Evolutionary conservation across 2,797 vertebrate genomes (phyloP).

Genomic region (Mastacembelus armatus): DNA sequence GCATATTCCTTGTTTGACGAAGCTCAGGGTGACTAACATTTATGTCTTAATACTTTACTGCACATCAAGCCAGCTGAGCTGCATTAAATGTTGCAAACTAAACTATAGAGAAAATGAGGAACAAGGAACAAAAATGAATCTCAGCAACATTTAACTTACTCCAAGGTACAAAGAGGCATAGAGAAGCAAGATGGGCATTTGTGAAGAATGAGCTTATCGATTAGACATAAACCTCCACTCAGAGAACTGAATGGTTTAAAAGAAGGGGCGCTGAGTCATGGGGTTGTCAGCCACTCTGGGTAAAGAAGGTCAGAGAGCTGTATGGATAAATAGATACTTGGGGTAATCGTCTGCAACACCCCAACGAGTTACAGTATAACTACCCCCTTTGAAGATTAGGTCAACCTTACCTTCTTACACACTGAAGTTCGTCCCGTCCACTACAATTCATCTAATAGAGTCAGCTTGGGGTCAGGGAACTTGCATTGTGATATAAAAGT

Average conservation of each 20-base stretch:
- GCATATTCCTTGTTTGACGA: background rate
- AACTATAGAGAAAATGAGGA: background rate
- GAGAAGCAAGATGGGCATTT: constrained; percentile 49
- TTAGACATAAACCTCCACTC: constrained; percentile 50
- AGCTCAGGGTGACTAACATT: background rate
- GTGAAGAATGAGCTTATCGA: constrained; percentile 57
- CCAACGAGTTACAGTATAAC: background rate
- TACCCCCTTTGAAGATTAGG: background rate
- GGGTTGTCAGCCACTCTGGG: constrained; percentile 23
- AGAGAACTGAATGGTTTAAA: constrained; percentile 45
- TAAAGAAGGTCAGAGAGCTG: constrained; percentile 31
- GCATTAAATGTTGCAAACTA: background rate
- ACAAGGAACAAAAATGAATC: constrained; percentile 23
- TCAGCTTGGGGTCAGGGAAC: constrained; percentile 7
- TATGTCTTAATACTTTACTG: background rate
- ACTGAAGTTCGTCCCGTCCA: background rate
- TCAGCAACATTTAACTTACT: constrained; percentile 14
- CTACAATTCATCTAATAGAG: background rate
- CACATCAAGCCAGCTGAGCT: background rate
- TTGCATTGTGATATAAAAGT: background rate
- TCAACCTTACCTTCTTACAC: background rate
- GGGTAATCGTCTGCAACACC: background rate
- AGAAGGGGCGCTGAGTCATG: constrained; percentile 55
- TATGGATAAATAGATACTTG: constrained; percentile 22
- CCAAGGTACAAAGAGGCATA: constrained; percentile 1